A percentile compares a stretch with the other conserved stretches of the same genome.
phyloP scores from a whole-genome alignment of 2,888 invertebrate species.

The Eueremaeus valkanovi region DNA sequence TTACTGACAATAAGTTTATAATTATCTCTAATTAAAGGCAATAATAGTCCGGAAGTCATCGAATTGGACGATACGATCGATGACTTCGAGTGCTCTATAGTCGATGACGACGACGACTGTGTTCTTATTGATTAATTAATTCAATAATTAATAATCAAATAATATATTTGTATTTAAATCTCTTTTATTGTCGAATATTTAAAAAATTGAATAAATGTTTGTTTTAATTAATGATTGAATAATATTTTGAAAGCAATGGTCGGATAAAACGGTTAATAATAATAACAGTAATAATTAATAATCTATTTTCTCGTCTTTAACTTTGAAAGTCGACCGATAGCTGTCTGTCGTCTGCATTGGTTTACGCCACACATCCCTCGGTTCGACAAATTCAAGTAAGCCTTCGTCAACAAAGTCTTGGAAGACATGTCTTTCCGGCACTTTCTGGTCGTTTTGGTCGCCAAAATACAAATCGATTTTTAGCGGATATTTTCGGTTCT shows the following conservation, averaged over 20 bases:
- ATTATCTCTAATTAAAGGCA: not conserved
- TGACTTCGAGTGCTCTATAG: not conserved
- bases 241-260: too few species aligned
- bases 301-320: not conserved
- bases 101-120: not conserved
- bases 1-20: not conserved
- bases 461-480: not conserved
- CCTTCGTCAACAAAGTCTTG: constrained; percentile 8
- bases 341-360: not conserved
- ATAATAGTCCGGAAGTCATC: not conserved
- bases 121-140: constrained; percentile 18
- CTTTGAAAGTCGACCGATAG: not conserved
- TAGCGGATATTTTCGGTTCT: not conserved
- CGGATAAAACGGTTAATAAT: too few species aligned
- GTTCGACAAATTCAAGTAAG: not conserved
- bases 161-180: not conserved
- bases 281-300: too few species aligned
- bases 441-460: not conserved
- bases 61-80: not conserved
- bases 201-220: too few species aligned
- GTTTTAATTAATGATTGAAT: too few species aligned
- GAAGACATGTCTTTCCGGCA: not conserved
- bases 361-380: constrained; percentile 14
- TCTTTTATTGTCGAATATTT: not conserved
- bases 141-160: not conserved